Percentiles rank a stretch among this genome's conserved stretches.
Evolutionary conservation across 2,888 invertebrate species (phyloP).

Genomic region (Pinctada fucata): DNA sequence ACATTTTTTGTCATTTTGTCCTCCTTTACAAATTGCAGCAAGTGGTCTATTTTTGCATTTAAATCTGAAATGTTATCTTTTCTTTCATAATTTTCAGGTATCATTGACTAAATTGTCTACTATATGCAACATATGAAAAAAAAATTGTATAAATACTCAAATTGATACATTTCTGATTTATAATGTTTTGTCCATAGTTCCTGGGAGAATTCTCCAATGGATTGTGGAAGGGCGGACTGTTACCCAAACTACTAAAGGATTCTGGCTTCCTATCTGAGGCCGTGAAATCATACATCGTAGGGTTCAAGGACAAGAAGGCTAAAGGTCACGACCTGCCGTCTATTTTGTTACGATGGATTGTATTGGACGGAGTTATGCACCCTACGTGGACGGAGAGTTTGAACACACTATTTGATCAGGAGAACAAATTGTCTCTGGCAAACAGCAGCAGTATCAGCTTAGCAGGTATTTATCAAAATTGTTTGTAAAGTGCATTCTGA

Average conservation of each 20-base stretch:
- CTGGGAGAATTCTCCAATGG: conserved; percentile 68
- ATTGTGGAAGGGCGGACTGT: conserved; percentile 69
- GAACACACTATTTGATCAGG: conserved; percentile 68
- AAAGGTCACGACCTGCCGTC: conserved; percentile 65
- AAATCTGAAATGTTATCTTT: too few relatives aligned
- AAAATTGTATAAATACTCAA: too few relatives aligned
- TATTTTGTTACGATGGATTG: conserved; percentile 68
- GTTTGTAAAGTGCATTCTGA: not conserved
- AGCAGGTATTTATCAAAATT: conserved; percentile 47
- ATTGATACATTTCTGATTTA: too few relatives aligned
- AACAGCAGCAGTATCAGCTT: conserved; percentile 66
- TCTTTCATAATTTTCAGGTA: too few relatives aligned
- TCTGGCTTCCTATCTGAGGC: conserved; percentile 66
- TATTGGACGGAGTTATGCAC: conserved; percentile 72
- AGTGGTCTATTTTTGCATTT: too few relatives aligned
- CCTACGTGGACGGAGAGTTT: conserved; percentile 72
- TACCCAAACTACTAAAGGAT: conserved; percentile 66
- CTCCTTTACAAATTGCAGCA: too few relatives aligned
- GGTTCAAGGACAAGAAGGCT: conserved; percentile 58
- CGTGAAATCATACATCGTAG: conserved; percentile 59
- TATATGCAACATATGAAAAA: too few relatives aligned
- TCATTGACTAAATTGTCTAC: too few relatives aligned
- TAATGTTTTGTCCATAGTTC: conserved; percentile 51
- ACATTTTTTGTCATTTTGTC: too few relatives aligned
- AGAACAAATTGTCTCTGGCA: conserved; percentile 63